Evolutionary conservation across 2,113 vertebrate genomes (phyloP).

Genomic region (Hassar affinis): DNA sequence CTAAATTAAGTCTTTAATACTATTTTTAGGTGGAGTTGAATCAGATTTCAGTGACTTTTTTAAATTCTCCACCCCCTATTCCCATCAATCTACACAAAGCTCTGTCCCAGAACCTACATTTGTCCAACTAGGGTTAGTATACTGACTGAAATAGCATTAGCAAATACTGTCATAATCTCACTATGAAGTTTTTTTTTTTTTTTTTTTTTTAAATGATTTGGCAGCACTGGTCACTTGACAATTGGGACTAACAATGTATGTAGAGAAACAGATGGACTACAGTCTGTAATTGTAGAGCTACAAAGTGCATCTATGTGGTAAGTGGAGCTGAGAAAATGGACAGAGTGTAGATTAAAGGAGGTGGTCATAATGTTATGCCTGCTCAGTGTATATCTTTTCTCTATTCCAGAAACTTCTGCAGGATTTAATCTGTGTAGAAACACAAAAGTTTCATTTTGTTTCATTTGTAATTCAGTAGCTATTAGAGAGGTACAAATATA

Average conservation of each 20-base stretch:
- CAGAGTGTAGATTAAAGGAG: no score
- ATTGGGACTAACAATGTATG: no score
- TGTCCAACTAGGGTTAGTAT: neutral
- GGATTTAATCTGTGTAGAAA: neutral
- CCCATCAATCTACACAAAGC: neutral
- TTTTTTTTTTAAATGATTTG: no score
- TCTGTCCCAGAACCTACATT: neutral
- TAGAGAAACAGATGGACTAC: no score
- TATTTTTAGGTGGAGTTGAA: no score
- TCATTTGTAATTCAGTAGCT: neutral
- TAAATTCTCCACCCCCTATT: neutral
- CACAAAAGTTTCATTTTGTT: neutral
- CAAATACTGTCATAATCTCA: neutral
- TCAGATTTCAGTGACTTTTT: neutral
- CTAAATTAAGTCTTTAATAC: no score
- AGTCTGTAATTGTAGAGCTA: no score
- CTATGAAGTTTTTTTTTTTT: neutral
- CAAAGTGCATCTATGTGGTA: no score
- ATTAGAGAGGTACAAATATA: neutral
- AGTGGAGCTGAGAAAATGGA: no score
- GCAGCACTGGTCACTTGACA: no score
- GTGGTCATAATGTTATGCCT: no score
- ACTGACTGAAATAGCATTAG: neutral
- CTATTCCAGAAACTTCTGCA: neutral
- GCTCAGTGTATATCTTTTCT: no score